Percentiles rank a stretch among this genome's conserved stretches.
Evolutionary conservation across 2,113 vertebrate species (phyloP).

Genomic region (Peromyscus leucopus): DNA sequence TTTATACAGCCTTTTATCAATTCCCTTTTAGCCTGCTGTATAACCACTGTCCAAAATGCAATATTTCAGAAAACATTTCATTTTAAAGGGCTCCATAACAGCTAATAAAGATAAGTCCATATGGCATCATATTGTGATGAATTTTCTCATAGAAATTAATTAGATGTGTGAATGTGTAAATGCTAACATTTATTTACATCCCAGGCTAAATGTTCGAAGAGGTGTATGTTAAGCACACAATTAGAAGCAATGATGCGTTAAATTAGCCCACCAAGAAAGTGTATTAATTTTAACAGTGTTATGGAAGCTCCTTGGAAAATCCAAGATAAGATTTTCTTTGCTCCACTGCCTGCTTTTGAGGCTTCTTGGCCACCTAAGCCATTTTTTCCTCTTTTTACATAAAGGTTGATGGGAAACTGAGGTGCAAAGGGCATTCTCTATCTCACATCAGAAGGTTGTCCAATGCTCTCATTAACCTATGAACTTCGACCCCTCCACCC

Average conservation of each 20-base stretch:
- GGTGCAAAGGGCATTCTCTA: slow-evolving; percentile 42
- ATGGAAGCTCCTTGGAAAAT: slow-evolving; percentile 71
- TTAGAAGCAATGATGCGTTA: slow-evolving; percentile 82
- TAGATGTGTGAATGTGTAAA: slow-evolving; percentile 80
- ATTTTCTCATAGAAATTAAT: slow-evolving; percentile 82
- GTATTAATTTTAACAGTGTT: slow-evolving; percentile 77
- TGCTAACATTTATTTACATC: slow-evolving; percentile 83
- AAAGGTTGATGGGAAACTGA: slow-evolving; percentile 63
- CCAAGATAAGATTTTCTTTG: slow-evolving; percentile 67
- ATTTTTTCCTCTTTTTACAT: slow-evolving; percentile 4
- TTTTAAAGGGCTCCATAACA: slow-evolving; percentile 68
- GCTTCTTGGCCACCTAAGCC: neutral
- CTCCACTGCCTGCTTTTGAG: slow-evolving; percentile 45
- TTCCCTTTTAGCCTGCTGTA: neutral
- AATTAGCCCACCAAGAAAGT: slow-evolving; percentile 77
- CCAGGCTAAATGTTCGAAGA: slow-evolving; percentile 77
- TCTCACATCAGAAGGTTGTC: neutral
- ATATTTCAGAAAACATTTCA: slow-evolving; percentile 66
- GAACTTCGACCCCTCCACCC: neutral
- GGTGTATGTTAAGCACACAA: slow-evolving; percentile 78
- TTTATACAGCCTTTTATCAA: slow-evolving; percentile 22
- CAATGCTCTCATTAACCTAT: slow-evolving; percentile 65
- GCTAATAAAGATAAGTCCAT: slow-evolving; percentile 79
- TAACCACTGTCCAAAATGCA: slow-evolving; percentile 5
- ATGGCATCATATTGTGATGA: slow-evolving; percentile 72